These are phyloP conservation scores for Pithys albifrons DNA, from an alignment of 2,113 vertebrate species.

Conservation along the genomic window DNA sequence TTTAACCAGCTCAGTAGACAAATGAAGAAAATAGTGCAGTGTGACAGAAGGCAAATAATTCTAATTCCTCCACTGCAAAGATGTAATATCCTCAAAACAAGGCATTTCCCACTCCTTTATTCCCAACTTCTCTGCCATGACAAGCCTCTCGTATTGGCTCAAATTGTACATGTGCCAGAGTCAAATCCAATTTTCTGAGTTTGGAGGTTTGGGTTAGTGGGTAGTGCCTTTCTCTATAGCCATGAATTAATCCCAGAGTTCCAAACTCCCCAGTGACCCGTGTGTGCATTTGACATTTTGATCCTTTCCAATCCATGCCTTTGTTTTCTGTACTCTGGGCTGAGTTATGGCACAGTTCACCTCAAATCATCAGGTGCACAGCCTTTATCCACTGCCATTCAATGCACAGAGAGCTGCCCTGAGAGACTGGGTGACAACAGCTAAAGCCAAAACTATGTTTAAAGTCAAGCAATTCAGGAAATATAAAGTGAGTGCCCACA, in stretches of 20 bases:
- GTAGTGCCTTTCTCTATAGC: not conserved
- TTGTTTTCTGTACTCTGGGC: not conserved
- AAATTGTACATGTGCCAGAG: not conserved
- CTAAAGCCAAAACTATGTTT: slow-evolving; percentile 14
- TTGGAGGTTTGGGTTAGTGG: not conserved
- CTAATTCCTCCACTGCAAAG: not conserved
- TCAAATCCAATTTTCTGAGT: not conserved
- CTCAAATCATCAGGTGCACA: not conserved
- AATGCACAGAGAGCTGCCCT: not conserved
- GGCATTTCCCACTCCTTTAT: not conserved
- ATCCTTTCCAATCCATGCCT: not conserved
- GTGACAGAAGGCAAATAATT: not conserved
- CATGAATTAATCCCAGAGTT: not conserved
- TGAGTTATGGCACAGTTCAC: not conserved
- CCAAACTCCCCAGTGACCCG: not conserved
- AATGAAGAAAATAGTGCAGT: not conserved
- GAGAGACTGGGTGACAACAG: not conserved
- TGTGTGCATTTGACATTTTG: not conserved
- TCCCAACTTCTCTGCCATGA: not conserved
- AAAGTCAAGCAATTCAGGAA: slow-evolving; percentile 29
- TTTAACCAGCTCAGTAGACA: slow-evolving; percentile 1
- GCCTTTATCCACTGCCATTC: not conserved
- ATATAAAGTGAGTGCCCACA: slow-evolving; percentile 13
- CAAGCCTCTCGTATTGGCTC: not conserved
- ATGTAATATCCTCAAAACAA: not conserved